Evolutionary conservation across 2,888 invertebrate species (phyloP).

Genomic region (Agrochola lychnidis): DNA sequence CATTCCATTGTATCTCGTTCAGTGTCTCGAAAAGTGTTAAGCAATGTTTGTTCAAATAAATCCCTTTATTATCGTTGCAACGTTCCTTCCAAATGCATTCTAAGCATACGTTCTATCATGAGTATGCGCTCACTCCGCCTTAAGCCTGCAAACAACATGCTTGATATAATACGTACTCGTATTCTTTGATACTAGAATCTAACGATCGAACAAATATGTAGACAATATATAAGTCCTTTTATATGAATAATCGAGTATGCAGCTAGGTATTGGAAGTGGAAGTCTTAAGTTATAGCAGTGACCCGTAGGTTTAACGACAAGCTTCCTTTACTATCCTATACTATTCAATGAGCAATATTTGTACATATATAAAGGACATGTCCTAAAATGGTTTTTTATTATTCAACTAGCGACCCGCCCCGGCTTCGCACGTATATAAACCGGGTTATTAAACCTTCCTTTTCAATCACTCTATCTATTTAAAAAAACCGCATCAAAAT

Average conservation of each 20-base stretch:
- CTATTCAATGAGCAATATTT: too few species aligned
- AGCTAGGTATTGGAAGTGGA: background rate
- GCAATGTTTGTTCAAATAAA: slow-evolving; percentile 21
- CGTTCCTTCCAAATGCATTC: slow-evolving; percentile 27
- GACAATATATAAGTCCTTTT: background rate
- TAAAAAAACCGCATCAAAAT: too few species aligned
- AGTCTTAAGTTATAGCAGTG: too few species aligned
- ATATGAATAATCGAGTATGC: background rate
- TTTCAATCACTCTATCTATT: too few species aligned
- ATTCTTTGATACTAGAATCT: slow-evolving; percentile 15
- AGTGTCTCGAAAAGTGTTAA: too few species aligned
- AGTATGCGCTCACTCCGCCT: slow-evolving; percentile 13
- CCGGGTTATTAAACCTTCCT: too few species aligned
- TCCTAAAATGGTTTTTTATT: too few species aligned
- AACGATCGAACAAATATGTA: background rate
- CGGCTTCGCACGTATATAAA: too few species aligned
- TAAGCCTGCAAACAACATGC: slow-evolving; percentile 28
- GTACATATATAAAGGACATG: too few species aligned
- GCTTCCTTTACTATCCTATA: too few species aligned
- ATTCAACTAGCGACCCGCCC: too few species aligned
- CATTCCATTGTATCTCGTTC: too few species aligned
- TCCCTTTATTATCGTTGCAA: slow-evolving; percentile 25
- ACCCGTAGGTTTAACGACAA: background rate
- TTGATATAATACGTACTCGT: background rate
- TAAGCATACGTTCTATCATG: slow-evolving; percentile 31